Conservation (phyloP, 2,797 vertebrate species). For the Myripristis jacobus region DNA sequence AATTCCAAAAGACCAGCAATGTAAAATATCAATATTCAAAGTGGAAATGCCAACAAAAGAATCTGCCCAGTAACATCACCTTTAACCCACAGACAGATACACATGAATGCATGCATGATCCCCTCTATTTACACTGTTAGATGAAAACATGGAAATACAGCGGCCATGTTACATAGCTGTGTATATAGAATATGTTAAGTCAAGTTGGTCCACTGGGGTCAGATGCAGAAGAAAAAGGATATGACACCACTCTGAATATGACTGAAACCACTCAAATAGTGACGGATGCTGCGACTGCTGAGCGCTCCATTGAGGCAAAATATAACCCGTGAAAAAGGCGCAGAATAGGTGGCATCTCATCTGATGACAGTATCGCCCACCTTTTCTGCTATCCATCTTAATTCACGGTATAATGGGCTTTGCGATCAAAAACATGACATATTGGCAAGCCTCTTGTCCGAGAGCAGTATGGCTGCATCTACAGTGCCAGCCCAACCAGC, state of each 20-base stretch:
- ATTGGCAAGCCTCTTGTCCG: conserved; percentile 19
- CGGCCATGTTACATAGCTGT: not conserved
- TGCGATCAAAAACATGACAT: conserved; percentile 29
- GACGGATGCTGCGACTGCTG: too few species aligned
- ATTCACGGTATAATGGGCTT: conserved; percentile 32
- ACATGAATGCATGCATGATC: too few species aligned
- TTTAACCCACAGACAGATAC: too few species aligned
- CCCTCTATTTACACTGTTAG: too few species aligned
- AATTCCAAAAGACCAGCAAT: too few species aligned
- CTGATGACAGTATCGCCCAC: conserved; percentile 1
- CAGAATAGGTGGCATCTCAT: not conserved
- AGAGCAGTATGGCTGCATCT: conserved; percentile 24
- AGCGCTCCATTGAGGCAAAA: too few species aligned
- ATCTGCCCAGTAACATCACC: too few species aligned
- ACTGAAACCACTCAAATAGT: too few species aligned
- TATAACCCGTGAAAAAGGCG: not conserved
- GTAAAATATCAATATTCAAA: too few species aligned
- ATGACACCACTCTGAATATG: not conserved
- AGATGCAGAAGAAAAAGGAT: not conserved
- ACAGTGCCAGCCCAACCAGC: conserved; percentile 39
- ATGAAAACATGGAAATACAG: not conserved
- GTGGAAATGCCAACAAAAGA: too few species aligned
- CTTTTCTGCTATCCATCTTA: conserved; percentile 14
- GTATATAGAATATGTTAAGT: not conserved
- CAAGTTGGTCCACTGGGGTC: not conserved